Percentiles rank a stretch among this genome's conserved stretches.
These are phyloP conservation scores for Drosophila mimica DNA, from an alignment of 2,888 invertebrate species.

Conservation along the genomic window DNA sequence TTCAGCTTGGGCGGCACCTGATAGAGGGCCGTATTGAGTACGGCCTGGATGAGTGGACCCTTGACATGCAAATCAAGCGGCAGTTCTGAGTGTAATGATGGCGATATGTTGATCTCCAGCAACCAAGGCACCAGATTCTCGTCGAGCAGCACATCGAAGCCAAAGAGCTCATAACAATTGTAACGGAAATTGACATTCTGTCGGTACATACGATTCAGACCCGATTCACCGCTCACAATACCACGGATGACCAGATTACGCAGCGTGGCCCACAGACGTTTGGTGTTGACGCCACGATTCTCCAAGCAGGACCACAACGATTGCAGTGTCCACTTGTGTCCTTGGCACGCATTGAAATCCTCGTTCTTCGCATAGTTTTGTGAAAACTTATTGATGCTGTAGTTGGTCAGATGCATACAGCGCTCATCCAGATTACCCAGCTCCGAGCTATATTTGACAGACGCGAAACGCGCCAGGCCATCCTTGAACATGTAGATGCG, in stretches of 20 bases:
- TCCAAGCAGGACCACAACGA: conserved; percentile 88
- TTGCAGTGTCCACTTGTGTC: conserved; percentile 95
- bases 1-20: conserved; percentile 86
- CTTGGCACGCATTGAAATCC: conserved; percentile 95
- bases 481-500: conserved; percentile 97
- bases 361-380: conserved; percentile 95
- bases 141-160: conserved; percentile 97
- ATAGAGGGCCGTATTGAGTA: conserved; percentile 97
- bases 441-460: conserved; percentile 95
- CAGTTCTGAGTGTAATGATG: conserved; percentile 94
- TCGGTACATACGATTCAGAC: conserved; percentile 90
- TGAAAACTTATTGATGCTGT: conserved; percentile 95
- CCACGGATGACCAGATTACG: conserved; percentile 97
- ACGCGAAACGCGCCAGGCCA: conserved; percentile 97
- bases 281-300: conserved; percentile 90
- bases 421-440: conserved; percentile 91
- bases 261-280: conserved; percentile 92
- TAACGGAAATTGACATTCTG: conserved; percentile 92
- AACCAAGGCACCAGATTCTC: conserved; percentile 97
- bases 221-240: conserved; percentile 93
- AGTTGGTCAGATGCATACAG: conserved; percentile 96
- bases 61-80: conserved; percentile 96
- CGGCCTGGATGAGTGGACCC: conserved; percentile 94
- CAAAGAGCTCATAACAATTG: conserved; percentile 97
- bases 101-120: conserved; percentile 96